A percentile compares a stretch with the other conserved stretches of the same genome.
These are phyloP conservation scores for Polymixis flavicincta DNA, from an alignment of 2,888 invertebrate genomes.

Conservation along the genomic window DNA sequence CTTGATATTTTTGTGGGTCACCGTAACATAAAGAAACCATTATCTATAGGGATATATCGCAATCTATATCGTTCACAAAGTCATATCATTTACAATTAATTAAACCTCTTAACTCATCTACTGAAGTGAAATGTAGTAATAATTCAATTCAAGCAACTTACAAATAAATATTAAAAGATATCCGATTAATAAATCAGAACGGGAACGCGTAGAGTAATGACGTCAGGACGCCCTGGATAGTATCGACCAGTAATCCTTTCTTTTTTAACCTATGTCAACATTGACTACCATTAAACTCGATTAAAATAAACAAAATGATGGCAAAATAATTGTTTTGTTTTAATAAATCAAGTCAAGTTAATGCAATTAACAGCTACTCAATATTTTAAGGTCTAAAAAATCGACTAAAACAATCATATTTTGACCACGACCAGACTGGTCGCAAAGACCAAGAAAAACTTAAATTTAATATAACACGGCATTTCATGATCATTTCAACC, in stretches of 20 bases:
- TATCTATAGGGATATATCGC: no score
- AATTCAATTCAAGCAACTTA: conserved; percentile 2
- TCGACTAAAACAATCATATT: conserved; percentile 3
- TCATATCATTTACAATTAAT: background rate
- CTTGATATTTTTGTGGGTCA: background rate
- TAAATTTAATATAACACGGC: background rate
- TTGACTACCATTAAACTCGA: background rate
- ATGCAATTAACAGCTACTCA: background rate
- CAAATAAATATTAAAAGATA: background rate
- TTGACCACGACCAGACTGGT: background rate
- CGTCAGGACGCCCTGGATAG: background rate
- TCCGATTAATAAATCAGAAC: background rate
- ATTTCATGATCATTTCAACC: background rate
- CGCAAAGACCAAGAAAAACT: background rate
- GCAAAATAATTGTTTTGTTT: no score
- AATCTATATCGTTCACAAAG: background rate
- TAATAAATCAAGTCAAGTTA: background rate
- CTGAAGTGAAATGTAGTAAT: background rate
- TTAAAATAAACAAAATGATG: background rate
- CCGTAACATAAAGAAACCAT: background rate
- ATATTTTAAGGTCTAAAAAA: background rate
- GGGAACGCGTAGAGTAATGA: no score
- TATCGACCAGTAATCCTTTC: background rate
- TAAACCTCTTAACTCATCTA: background rate
- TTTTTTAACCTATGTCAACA: conserved; percentile 4